phyloP scores from a whole-genome alignment of 2,113 vertebrate genomes.

The Carassius carassius region DNA sequence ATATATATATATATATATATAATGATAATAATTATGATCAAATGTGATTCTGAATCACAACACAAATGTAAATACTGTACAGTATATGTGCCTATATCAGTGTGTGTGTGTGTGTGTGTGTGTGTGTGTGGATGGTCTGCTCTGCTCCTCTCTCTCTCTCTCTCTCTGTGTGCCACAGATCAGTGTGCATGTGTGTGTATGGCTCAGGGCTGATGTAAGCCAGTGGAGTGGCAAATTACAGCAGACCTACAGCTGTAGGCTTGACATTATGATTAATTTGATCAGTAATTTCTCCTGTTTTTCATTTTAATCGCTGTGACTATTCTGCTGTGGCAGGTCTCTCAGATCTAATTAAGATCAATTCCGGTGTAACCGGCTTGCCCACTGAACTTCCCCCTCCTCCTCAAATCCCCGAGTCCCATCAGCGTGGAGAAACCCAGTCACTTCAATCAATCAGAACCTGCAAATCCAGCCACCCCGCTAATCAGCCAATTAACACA shows the following conservation, averaged over 20 bases:
- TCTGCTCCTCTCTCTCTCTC: not conserved
- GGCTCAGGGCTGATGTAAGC: slow-evolving; percentile 95
- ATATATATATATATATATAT: too few relatives aligned
- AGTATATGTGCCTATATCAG: slow-evolving; percentile 10
- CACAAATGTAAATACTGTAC: slow-evolving; percentile 23
- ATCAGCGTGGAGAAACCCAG: slow-evolving; percentile 90
- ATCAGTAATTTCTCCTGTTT: slow-evolving; percentile 99
- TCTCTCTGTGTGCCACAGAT: slow-evolving; percentile 66
- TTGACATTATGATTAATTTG: slow-evolving; percentile 99
- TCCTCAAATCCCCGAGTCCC: slow-evolving; percentile 91
- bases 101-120: not conserved
- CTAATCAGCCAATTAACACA: slow-evolving; percentile 94
- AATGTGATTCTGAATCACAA: too few relatives aligned
- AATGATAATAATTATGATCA: too few relatives aligned
- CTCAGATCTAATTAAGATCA: slow-evolving; percentile 99
- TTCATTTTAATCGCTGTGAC: slow-evolving; percentile 99
- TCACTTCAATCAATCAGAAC: slow-evolving; percentile 95
- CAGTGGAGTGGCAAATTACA: slow-evolving; percentile 99
- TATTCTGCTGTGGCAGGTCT: slow-evolving; percentile 99
- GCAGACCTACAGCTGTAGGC: slow-evolving; percentile 99
- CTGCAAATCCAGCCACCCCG: slow-evolving; percentile 79
- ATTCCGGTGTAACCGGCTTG: slow-evolving; percentile 99
- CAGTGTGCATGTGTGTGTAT: slow-evolving; percentile 83
- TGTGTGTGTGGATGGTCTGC: slow-evolving; percentile 66
- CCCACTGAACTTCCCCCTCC: slow-evolving; percentile 58